Percentiles rank a stretch among this genome's conserved stretches.
Evolutionary conservation across 2,113 vertebrate genomes (phyloP).

Genomic region (Perca flavescens): DNA sequence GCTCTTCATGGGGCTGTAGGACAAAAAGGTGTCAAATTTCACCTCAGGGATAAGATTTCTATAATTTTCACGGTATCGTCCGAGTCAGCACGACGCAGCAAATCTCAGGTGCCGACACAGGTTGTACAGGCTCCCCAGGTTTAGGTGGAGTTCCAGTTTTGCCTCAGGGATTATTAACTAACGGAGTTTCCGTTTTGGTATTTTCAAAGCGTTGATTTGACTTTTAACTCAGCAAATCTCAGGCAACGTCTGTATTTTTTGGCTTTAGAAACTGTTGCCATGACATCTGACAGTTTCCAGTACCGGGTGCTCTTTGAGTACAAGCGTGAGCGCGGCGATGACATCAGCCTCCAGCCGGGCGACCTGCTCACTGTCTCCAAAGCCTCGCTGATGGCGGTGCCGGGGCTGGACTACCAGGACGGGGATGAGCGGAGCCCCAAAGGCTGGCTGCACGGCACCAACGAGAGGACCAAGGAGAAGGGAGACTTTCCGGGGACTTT

Average conservation of each 20-base stretch:
- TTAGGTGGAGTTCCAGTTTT: conserved; percentile 4
- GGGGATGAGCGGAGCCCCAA: conserved; percentile 83
- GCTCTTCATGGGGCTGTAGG: not conserved
- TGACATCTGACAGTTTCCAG: conserved; percentile 87
- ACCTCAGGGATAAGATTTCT: conserved; percentile 58
- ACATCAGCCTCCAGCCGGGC: conserved; percentile 86
- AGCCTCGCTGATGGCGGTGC: conserved; percentile 70
- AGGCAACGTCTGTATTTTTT: conserved; percentile 20
- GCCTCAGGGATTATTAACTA: conserved; percentile 44
- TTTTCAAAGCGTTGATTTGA: not conserved
- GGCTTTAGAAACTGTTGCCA: conserved; percentile 42
- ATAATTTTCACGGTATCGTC: conserved; percentile 13
- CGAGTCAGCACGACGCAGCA: conserved; percentile 25
- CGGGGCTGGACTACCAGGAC: conserved; percentile 80
- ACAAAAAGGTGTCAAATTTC: conserved; percentile 15
- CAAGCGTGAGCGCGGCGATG: conserved; percentile 84
- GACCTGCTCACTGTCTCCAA: conserved; percentile 85
- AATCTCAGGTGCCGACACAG: conserved; percentile 38
- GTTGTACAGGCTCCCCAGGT: conserved; percentile 32
- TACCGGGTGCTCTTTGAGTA: conserved; percentile 88
- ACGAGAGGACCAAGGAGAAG: conserved; percentile 87
- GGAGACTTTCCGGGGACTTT: conserved; percentile 88
- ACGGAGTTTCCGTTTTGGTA: conserved; percentile 17
- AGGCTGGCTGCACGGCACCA: conserved; percentile 87
- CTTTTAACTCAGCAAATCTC: conserved; percentile 15